Conservation (phyloP, 2,888 invertebrate species). For the Drosophila borealis region DNA sequence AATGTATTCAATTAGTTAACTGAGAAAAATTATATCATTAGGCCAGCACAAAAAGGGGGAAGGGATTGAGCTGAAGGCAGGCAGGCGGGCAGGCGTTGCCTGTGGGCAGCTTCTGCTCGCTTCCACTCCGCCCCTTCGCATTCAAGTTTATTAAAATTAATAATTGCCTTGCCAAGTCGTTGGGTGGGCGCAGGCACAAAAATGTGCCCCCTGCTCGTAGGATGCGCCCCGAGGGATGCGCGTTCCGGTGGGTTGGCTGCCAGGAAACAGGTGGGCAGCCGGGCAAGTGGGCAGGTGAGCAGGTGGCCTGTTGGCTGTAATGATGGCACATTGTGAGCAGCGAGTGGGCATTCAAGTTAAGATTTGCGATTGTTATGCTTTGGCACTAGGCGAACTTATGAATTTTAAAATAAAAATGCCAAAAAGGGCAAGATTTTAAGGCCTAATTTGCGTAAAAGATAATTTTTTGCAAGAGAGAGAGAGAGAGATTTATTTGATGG, state of each 20-base stretch:
- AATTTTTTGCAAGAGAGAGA: neutral
- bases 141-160: constrained; percentile 79
- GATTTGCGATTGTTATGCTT: constrained; percentile 6
- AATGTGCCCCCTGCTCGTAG: constrained; percentile 21
- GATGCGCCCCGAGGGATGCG: constrained; percentile 36
- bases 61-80: neutral
- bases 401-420: constrained; percentile 15
- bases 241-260: no score
- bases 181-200: constrained; percentile 37
- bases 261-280: constrained; percentile 22
- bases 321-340: constrained; percentile 17
- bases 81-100: constrained; percentile 13
- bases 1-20: constrained; percentile 81
- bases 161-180: constrained; percentile 70
- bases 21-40: constrained; percentile 81
- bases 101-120: constrained; percentile 35
- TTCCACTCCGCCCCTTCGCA: constrained; percentile 6
- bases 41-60: constrained; percentile 37
- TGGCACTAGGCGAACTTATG: constrained; percentile 16
- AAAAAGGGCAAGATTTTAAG: neutral
- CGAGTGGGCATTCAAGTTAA: constrained; percentile 4
- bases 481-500: constrained; percentile 3
- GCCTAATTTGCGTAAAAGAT: neutral
- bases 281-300: constrained; percentile 10
- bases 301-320: constrained; percentile 23